Evolutionary conservation across 2,113 vertebrate genomes (phyloP).

Genomic region (Verasper variegatus): DNA sequence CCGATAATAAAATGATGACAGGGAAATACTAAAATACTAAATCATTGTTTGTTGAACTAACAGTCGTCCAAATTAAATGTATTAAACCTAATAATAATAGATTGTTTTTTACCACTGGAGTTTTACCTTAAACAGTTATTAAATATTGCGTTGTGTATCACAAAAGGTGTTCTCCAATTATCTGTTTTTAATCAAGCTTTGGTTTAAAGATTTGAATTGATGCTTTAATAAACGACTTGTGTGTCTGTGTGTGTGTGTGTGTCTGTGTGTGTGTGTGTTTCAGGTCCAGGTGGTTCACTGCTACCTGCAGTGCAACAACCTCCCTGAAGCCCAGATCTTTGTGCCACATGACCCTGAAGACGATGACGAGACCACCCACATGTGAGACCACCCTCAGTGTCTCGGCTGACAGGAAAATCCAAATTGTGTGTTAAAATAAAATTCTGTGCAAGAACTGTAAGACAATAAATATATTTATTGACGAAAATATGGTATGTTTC

Average conservation of each 20-base stretch:
- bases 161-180: too few species aligned
- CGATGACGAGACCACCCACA: conserved; percentile 69
- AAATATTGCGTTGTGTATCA: too few species aligned
- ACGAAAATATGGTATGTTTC: background rate
- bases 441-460: background rate
- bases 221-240: background rate
- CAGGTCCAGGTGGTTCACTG: conserved; percentile 81
- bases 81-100: background rate
- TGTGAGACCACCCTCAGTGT: conserved; percentile 65
- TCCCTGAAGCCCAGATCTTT: conserved; percentile 73
- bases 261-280: conserved; percentile 29
- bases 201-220: too few species aligned
- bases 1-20: background rate
- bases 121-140: too few species aligned
- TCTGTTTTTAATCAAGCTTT: too few species aligned
- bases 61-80: background rate
- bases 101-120: too few species aligned
- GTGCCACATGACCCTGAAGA: conserved; percentile 69
- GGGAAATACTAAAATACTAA: background rate
- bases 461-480: conserved; percentile 52
- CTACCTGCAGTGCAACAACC: conserved; percentile 79
- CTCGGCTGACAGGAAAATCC: background rate
- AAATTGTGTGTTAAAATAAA: background rate
- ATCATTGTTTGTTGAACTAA: background rate
- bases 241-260: background rate